Base-by-base conservation (phyloP, 2,797 vertebrate species). In the Iguana delicatissima region DNA sequence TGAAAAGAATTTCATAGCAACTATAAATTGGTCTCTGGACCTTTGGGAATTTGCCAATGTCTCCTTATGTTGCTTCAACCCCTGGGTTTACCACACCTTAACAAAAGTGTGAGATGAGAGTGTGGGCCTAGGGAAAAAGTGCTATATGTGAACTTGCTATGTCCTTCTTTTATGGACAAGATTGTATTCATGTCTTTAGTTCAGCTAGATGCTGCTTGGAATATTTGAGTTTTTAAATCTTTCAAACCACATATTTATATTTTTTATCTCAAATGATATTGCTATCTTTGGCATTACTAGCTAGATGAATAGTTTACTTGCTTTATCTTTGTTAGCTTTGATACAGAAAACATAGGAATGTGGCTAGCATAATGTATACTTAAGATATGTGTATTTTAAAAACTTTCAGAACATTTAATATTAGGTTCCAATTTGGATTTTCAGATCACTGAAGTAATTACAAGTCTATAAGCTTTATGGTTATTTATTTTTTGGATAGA, bases 271-370 rank as follows among this genome's bases (percentile, higher is more conserved):
- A 92, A 92, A 64, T 88, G 57, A 72, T 79, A 42, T 89, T 89
- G 94, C 92, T 96, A 96, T 93, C 89, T 95, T 94, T 0, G 0
- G 89, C 91, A 84, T 93, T 96, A 88, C 93, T 94, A 92, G 92
- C 24, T 62, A 50, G 79, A 93, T 86, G 88, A 59, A 82, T 86
- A 91, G 82, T 74, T 93, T 91, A 50, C 9, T 88, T 80, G 1
- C 89, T 76, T 92, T 95, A 96, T 96, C 95, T 73, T 92, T 94
- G 94, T 96, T 95, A 94, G 93, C 94, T 92, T 93, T 94, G 95
- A 96, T 96, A 95, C 55, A 88, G 16, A 59, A 74, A 84, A 64
- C 32, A 90, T 69, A 89, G 83, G 67, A 94, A 74, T 77, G 42
- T 67, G 74, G 77, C 76, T 95, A 52, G 89, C 86, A 90, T 89